Evolutionary conservation across 1,140 invertebrate genomes (phyloP), one percentile per base, ranked within the genome.

Genomic region (Leptopilina boulardi): DNA sequence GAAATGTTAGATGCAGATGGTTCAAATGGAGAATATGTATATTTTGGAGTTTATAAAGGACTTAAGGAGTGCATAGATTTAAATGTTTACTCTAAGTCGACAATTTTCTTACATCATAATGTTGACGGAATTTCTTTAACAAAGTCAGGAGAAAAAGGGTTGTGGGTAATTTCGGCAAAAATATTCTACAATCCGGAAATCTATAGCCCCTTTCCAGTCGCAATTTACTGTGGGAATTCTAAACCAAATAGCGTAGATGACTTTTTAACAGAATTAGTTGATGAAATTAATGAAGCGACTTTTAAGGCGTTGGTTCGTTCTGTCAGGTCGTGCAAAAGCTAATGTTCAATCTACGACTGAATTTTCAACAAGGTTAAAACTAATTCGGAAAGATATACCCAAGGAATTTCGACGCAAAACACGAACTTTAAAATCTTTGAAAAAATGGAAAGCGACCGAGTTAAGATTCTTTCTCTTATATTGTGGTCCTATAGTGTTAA

Each of bases 141-240:
- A 59, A 19, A 30, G 13, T 82, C 77, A 1, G 76, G 77, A 42
- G 56, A 18, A 42, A 54, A 42, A 21, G 47, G 77, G 44, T 79
- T 82, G 26, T 82, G 80, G 75, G 77, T 78, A 15, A 79, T 82
- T 26, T 51, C 75, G n/a, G 54, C 70, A 23, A 79, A 77, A 70
- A 34, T 79, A 2, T 74, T 47, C 13, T 74, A 23, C 38, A 18
- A 47, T 13, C n/a, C 47, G 13, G 75, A 82, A 15, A 54, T 79
- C 2, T 82, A 79, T 19, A 42, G 76, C 38, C 77, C 77, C 1
- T 82, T 81, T 38, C n/a, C 75, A 18, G 72, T 81, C 23, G 59
- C 59, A n/a, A 21, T 78, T n/a, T 78, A 77, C 47, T 73, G 75
- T 41, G 80, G 80, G 41, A 41, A 73, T 6, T 15, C 44, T 5